These are phyloP conservation scores for Myotis planiceps DNA, from an alignment of 2,797 vertebrate genomes.

Conservation along the genomic window DNA sequence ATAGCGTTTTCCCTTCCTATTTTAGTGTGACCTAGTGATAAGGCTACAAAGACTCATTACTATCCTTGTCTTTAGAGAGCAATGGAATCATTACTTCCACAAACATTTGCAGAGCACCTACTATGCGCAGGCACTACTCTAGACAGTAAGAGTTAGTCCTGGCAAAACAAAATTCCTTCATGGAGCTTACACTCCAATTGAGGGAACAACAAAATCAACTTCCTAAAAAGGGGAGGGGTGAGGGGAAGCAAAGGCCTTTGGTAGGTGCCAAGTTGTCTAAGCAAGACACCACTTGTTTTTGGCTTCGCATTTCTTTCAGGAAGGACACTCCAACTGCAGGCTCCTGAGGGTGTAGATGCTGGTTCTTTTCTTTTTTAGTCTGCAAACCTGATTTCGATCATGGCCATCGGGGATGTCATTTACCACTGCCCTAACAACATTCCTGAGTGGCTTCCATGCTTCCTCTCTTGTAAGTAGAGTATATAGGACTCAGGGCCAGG, in stretches of 20 bases:
- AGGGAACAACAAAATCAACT: neutral
- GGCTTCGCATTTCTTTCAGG: neutral
- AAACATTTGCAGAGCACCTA: neutral
- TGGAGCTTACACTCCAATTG: neutral
- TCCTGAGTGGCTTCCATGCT: neutral
- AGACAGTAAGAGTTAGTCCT: neutral
- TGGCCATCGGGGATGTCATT: neutral
- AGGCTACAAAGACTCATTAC: neutral
- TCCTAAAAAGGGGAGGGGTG: neutral
- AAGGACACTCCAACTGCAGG: neutral
- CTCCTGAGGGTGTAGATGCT: neutral
- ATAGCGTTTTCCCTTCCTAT: neutral
- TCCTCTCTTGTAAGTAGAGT: neutral
- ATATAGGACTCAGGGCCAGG: neutral
- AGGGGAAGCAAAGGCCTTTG: neutral
- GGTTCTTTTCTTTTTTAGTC: neutral
- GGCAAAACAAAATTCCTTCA: neutral
- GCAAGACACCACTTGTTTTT: neutral
- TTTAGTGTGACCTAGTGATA: neutral
- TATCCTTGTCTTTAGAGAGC: neutral
- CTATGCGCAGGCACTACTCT: rapidly evolving
- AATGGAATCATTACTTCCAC: rapidly evolving
- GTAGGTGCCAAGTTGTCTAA: neutral
- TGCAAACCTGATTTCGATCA: neutral
- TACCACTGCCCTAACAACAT: neutral